These are phyloP conservation scores for Danaus chrysippus DNA, from an alignment of 2,888 invertebrate genomes.

Conservation along the genomic window DNA sequence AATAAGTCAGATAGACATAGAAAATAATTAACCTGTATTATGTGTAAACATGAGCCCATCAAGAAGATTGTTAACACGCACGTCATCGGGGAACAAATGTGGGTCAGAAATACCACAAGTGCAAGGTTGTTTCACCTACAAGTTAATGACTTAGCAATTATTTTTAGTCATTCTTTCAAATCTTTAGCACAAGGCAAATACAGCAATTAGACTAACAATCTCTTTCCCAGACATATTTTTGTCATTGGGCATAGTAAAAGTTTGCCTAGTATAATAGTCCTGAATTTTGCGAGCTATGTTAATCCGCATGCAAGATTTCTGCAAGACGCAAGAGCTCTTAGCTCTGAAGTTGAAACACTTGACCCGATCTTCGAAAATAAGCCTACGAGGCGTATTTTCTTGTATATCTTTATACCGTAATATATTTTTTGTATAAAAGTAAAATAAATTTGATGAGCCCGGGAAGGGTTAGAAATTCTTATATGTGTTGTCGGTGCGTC, in stretches of 20 bases:
- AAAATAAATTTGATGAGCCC: conserved; percentile 23
- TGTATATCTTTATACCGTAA: conserved; percentile 21
- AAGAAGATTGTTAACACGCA: conserved; percentile 64
- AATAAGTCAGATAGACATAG: conserved; percentile 55
- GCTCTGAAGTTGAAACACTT: conserved; percentile 27
- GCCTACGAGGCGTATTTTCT: conserved; percentile 25
- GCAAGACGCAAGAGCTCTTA: conserved; percentile 31
- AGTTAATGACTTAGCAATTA: conserved; percentile 32
- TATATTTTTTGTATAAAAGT: conserved; percentile 24
- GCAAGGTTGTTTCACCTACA: conserved; percentile 45
- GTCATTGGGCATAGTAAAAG: conserved; percentile 24
- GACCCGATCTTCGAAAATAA: conserved; percentile 34
- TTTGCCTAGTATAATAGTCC: conserved; percentile 22
- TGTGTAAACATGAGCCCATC: conserved; percentile 64
- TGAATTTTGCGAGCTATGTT: conserved; percentile 30
- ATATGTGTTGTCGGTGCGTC: conserved; percentile 22
- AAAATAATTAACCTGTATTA: conserved; percentile 59
- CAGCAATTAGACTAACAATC: conserved; percentile 30
- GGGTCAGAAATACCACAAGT: conserved; percentile 47
- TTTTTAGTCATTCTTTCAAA: conserved; percentile 26
- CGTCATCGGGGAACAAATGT: conserved; percentile 48
- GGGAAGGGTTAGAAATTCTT: conserved; percentile 15
- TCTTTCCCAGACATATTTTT: conserved; percentile 26
- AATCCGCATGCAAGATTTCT: conserved; percentile 31
- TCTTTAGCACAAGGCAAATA: conserved; percentile 20